Evolutionary conservation across 2,888 invertebrate genomes (phyloP).

Genomic region (Acanthopleura granulata): DNA sequence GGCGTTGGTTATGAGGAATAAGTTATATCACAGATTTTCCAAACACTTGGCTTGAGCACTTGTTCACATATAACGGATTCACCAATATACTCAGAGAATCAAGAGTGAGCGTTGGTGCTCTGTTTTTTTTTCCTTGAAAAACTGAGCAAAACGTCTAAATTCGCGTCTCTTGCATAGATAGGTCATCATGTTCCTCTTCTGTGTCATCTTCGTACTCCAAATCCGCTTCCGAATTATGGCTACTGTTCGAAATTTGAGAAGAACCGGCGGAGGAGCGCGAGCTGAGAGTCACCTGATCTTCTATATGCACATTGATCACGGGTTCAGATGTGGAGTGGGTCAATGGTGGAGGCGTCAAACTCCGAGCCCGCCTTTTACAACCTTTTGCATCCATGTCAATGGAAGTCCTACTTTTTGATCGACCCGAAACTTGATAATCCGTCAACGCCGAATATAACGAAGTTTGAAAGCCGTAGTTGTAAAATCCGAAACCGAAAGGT

Average conservation of each 20-base stretch:
- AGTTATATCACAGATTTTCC: no score
- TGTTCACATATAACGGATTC: no score
- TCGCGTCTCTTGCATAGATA: neutral
- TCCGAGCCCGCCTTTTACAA: slow-evolving; percentile 1
- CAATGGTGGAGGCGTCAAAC: slow-evolving; percentile 1
- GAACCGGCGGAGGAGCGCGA: neutral
- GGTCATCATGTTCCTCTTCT: neutral
- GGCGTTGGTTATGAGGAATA: no score
- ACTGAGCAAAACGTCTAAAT: neutral
- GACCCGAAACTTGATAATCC: neutral
- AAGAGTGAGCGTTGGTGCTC: no score
- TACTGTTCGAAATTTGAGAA: neutral
- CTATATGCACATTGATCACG: neutral
- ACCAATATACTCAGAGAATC: no score
- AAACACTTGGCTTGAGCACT: no score
- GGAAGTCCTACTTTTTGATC: neutral
- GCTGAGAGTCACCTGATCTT: neutral
- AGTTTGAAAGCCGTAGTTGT: slow-evolving; percentile 4
- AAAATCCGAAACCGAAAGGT: slow-evolving; percentile 7
- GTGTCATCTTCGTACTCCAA: neutral
- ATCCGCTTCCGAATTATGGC: neutral
- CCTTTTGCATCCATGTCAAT: neutral
- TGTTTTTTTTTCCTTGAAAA: no score
- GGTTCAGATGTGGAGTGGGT: neutral
- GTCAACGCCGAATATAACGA: slow-evolving; percentile 13